Evolutionary conservation across 2,113 vertebrate genomes (phyloP), one percentile per base, ranked within the genome.

Genomic region (Menura novaehollandiae): DNA sequence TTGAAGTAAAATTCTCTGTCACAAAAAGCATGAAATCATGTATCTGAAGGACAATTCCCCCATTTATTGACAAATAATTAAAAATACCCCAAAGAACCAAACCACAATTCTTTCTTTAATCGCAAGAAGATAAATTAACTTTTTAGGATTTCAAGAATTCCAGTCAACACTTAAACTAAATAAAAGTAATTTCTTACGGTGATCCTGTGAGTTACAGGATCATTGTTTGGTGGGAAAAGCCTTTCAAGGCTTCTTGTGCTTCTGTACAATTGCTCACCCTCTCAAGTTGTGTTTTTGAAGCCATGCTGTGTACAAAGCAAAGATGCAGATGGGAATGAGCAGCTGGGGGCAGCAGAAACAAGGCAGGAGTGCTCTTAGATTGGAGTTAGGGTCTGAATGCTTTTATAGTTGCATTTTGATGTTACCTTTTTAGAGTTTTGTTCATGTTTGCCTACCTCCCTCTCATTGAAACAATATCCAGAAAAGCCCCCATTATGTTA

Each of bases 281-380:
- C 39, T 78, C 51, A 64, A 33, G 53, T 0, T 80, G 15, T 37
- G 39, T 24, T 90, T 77, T 78, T 78, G 26, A 51, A 58, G 8
- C 37, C 24, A 11, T 8, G 23, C 35, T 44, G 37, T 32, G 24
- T 21, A 9, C 7, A 1, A 28, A 41, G 32, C 10, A 37, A 53
- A 89, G 47, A 44, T 32, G 17, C 22, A 66, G 68, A 32, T 23
- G 46, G 55, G 22, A 92, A 28, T 33, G 76, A 73, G 43, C 93
- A 89, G 68, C 76, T 86, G 72, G 51, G 89, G 86, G 89, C 87
- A 94, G 86, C 59, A 94, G 72, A 96, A 92, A 86, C 83, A 86
- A 94, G 46, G 46, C 43, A 84, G 75, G 72, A 80, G 53, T 80
- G 14, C 49, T 76, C 60, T 83, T 64, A 64, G 39, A 30, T 14